Conservation (phyloP, 2,113 vertebrate genomes). For the Gasterosteus nipponicus region DNA sequence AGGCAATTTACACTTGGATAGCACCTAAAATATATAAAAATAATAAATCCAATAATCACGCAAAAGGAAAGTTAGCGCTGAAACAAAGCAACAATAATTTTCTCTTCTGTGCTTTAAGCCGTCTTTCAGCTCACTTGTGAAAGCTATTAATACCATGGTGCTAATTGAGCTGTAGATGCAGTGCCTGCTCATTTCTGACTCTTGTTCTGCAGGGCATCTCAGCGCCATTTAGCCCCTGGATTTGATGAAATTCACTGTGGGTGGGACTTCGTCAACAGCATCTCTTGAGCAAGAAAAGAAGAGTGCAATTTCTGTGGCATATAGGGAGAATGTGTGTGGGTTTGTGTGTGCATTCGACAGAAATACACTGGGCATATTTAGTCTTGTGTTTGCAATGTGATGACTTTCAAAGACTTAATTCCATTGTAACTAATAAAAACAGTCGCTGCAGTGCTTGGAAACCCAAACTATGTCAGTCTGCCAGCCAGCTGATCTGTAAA, state of each 20-base stretch:
- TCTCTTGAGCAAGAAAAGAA: background rate
- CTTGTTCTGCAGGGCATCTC: conserved; percentile 8
- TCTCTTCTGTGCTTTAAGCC: conserved; percentile 18
- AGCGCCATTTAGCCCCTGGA: conserved; percentile 15
- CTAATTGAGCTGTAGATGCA: conserved; percentile 60
- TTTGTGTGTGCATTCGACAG: background rate
- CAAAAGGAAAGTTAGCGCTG: background rate
- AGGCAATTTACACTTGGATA: conserved; percentile 32
- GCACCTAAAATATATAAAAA: conserved; percentile 44
- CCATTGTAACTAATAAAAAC: conserved; percentile 14
- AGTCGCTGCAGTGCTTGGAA: conserved; percentile 31
- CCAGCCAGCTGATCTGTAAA: conserved; percentile 24
- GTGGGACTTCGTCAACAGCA: conserved; percentile 9
- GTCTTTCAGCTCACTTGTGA: conserved; percentile 58
- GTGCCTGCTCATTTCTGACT: conserved; percentile 34
- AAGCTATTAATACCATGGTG: conserved; percentile 69
- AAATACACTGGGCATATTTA: conserved; percentile 9
- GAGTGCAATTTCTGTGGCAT: conserved; percentile 12
- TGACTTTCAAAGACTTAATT: conserved; percentile 46
- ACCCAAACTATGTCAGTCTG: conserved; percentile 21
- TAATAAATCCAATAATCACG: background rate
- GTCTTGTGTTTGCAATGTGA: conserved; percentile 31
- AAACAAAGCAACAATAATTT: conserved; percentile 1
- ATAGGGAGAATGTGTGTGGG: background rate
- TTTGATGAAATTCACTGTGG: background rate